Conservation (phyloP, 2,888 invertebrate species). For the Ptilodon capucinus region DNA sequence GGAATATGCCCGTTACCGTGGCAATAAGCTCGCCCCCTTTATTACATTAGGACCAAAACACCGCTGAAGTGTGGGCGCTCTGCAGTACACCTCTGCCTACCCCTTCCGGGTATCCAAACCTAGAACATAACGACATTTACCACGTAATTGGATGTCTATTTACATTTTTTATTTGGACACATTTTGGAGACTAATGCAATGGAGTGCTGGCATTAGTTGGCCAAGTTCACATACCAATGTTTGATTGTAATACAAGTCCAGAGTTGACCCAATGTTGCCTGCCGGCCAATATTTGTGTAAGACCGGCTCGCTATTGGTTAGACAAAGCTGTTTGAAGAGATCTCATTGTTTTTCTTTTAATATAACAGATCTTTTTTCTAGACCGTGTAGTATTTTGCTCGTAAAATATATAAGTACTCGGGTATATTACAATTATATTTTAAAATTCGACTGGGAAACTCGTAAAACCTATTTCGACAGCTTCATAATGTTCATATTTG, state of each 20-base stretch:
- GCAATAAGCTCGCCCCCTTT: too few relatives aligned
- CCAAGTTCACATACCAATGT: not conserved
- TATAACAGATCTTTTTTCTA: not conserved
- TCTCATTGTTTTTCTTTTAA: not conserved
- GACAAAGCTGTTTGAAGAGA: not conserved
- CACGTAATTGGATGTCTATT: too few relatives aligned
- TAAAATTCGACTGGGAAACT: not conserved
- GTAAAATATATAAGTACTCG: not conserved
- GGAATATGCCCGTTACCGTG: too few relatives aligned
- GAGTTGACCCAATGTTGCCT: not conserved
- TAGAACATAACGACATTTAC: too few relatives aligned
- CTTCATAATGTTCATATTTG: conserved; percentile 15
- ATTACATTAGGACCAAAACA: too few relatives aligned
- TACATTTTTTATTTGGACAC: too few relatives aligned
- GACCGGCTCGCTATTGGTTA: not conserved
- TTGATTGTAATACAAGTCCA: not conserved
- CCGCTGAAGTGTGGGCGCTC: too few relatives aligned
- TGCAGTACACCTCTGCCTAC: too few relatives aligned
- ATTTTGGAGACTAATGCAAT: too few relatives aligned
- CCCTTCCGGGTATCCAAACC: too few relatives aligned
- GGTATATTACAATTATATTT: not conserved
- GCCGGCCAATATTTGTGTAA: not conserved
- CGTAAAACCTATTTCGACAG: conserved; percentile 4
- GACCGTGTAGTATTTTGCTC: not conserved
- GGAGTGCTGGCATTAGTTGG: not conserved